A percentile compares a stretch with the other conserved stretches of the same genome.
These are phyloP conservation scores for Toxostoma redivivum DNA, from an alignment of 2,113 vertebrate species.

Conservation along the genomic window DNA sequence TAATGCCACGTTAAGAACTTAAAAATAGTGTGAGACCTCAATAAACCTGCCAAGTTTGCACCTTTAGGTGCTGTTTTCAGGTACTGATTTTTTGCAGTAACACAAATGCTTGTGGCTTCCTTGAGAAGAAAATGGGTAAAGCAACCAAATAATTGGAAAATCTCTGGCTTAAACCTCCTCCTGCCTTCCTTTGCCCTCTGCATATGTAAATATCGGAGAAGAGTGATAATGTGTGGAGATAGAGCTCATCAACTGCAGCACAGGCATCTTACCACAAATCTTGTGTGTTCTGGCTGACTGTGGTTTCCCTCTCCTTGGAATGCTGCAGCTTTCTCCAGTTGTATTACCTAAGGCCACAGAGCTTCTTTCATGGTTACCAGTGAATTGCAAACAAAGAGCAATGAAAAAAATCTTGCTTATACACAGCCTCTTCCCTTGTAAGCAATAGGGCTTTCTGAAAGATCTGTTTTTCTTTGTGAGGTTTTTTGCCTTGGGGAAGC, in stretches of 20 bases:
- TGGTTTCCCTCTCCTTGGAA: background rate
- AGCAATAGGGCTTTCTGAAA: background rate
- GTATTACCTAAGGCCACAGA: background rate
- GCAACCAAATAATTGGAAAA: background rate
- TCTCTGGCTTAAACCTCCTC: background rate
- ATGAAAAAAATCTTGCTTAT: background rate
- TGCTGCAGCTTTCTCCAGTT: background rate
- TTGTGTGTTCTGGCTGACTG: background rate
- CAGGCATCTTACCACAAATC: background rate
- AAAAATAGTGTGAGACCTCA: background rate
- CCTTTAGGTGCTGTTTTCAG: background rate
- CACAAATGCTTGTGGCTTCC: background rate
- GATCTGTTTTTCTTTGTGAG: background rate
- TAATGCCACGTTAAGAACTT: background rate
- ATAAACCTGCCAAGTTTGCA: background rate
- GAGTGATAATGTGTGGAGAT: background rate
- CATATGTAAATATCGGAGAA: background rate
- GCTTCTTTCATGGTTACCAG: background rate
- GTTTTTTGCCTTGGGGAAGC: constrained; percentile 11
- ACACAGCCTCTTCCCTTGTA: background rate
- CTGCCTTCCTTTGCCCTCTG: background rate
- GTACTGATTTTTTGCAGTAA: background rate
- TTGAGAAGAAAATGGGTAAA: background rate
- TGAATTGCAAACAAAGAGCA: constrained; percentile 15
- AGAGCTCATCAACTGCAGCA: background rate